Conservation (phyloP, 2,797 vertebrate species). For the Epinephelus coioides region DNA sequence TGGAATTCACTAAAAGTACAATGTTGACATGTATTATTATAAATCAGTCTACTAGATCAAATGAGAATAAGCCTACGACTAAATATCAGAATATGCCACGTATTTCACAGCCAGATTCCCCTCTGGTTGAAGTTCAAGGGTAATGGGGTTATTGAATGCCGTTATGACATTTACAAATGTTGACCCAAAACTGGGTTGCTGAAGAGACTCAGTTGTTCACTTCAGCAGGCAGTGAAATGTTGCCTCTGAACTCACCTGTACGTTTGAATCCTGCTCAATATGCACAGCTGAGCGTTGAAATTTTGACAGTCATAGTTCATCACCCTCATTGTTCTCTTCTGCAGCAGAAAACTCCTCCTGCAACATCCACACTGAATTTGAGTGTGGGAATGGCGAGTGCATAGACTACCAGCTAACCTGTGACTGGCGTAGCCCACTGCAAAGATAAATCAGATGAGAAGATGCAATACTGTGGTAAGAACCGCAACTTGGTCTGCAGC, state of each 20-base stretch:
- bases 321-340: slow-evolving; percentile 46
- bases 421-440: slow-evolving; percentile 94
- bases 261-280: not conserved
- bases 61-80: not conserved
- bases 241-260: not conserved
- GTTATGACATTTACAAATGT: slow-evolving; percentile 20
- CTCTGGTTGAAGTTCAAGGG: not conserved
- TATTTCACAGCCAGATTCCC: not conserved
- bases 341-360: slow-evolving; percentile 96
- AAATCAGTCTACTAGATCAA: not conserved
- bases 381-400: slow-evolving; percentile 97
- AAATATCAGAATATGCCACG: not conserved
- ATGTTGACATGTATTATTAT: too few species aligned
- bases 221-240: not conserved
- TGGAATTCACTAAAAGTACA: not conserved
- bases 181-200: not conserved
- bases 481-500: not conserved
- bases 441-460: slow-evolving; percentile 99
- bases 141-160: not conserved
- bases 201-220: not conserved
- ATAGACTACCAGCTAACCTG: slow-evolving; percentile 95
- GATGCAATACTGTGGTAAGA: slow-evolving; percentile 96
- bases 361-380: slow-evolving; percentile 95
- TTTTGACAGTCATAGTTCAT: slow-evolving; percentile 15
- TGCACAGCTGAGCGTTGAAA: not conserved